Evolutionary conservation across 1,140 invertebrate species (phyloP).

Genomic region (Drosophila mojavensis): DNA sequence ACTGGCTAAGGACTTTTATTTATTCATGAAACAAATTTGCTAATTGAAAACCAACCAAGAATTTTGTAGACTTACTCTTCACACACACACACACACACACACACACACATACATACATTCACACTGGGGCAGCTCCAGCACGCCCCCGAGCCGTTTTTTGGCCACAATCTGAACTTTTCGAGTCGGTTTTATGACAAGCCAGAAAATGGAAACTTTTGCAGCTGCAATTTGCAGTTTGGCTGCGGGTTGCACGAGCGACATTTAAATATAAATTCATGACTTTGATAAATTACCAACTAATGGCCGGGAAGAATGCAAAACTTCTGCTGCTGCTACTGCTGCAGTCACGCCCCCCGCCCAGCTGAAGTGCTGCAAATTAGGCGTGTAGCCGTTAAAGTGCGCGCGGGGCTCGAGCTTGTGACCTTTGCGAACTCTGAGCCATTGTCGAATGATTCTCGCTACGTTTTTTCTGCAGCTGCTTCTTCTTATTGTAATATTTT

Average conservation of each 20-base stretch:
- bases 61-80: constrained; percentile 32
- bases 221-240: constrained; percentile 59
- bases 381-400: constrained; percentile 13
- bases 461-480: too few relatives aligned
- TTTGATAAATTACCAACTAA: constrained; percentile 81
- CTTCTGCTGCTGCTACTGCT: constrained; percentile 53
- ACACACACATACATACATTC: too few relatives aligned
- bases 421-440: background rate
- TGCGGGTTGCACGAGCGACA: background rate
- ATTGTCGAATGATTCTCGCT: constrained; percentile 6
- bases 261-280: constrained; percentile 69
- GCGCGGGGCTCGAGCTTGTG: background rate
- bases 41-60: constrained; percentile 40
- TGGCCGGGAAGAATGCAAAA: constrained; percentile 72
- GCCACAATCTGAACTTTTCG: constrained; percentile 11
- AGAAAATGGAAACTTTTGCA: constrained; percentile 61
- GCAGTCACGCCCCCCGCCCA: too few relatives aligned
- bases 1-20: constrained; percentile 27
- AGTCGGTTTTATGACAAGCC: constrained; percentile 61
- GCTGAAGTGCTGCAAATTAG: constrained; percentile 21
- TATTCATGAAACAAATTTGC: constrained; percentile 47
- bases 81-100: background rate
- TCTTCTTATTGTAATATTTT: constrained; percentile 25
- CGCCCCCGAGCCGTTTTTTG: background rate
- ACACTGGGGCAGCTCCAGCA: background rate